These are phyloP conservation scores for Perca flavescens DNA, from an alignment of 2,113 vertebrate genomes.

Conservation along the genomic window DNA sequence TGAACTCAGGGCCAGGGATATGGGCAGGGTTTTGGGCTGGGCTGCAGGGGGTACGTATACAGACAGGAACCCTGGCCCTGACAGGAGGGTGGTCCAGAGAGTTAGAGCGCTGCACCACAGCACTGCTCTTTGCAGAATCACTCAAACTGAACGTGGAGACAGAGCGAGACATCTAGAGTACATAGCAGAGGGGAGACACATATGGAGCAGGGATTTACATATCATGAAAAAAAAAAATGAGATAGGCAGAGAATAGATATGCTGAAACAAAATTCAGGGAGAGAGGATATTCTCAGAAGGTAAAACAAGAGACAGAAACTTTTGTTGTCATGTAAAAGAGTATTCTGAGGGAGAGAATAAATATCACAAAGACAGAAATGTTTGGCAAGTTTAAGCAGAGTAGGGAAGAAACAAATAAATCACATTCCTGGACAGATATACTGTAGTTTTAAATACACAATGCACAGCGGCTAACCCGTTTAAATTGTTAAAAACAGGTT, in stretches of 20 bases:
- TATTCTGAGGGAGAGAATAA: not conserved
- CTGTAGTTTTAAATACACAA: not conserved
- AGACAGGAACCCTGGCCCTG: slow-evolving; percentile 78
- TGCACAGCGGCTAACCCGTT: not conserved
- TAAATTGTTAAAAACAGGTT: not conserved
- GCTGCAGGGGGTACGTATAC: slow-evolving; percentile 76
- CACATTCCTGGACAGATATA: not conserved
- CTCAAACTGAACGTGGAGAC: slow-evolving; percentile 86
- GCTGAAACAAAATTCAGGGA: not conserved
- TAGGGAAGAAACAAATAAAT: not conserved
- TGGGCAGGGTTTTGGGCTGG: slow-evolving; percentile 52
- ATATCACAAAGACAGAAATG: not conserved
- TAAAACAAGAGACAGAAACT: slow-evolving; percentile 5
- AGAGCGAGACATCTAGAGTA: slow-evolving; percentile 87
- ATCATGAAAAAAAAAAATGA: slow-evolving; percentile 4
- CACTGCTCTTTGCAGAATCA: slow-evolving; percentile 81
- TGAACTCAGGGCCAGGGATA: slow-evolving; percentile 52
- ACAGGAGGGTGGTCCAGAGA: slow-evolving; percentile 85
- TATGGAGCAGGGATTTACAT: slow-evolving; percentile 43
- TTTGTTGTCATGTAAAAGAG: not conserved
- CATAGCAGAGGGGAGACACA: slow-evolving; percentile 66
- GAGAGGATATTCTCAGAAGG: not conserved
- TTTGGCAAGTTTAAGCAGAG: not conserved
- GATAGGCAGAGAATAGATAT: not conserved
- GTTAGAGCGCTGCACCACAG: slow-evolving; percentile 85